A percentile compares a stretch with the other conserved stretches of the same genome.
Conservation (phyloP, 37 sponge, comb jelly and placozoan genomes). For the Aplysina aerophoba region DNA sequence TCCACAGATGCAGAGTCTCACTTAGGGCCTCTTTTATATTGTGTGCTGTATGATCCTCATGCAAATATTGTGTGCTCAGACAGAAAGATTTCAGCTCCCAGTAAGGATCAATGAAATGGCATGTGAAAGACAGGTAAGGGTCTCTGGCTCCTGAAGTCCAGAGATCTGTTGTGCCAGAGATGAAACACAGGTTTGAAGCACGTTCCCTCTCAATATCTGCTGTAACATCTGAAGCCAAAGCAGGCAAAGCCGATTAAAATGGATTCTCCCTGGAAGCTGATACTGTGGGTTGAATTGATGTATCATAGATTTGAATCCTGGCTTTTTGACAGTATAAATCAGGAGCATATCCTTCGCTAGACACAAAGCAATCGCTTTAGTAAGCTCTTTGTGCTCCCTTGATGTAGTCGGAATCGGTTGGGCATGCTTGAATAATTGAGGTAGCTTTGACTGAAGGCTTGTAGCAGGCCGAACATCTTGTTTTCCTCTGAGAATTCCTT, state of each 20-base stretch:
- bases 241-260: constrained; percentile 31
- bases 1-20: constrained; percentile 32
- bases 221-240: neutral
- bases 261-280: constrained; percentile 6
- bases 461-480: neutral
- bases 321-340: constrained; percentile 20
- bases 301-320: constrained; percentile 30
- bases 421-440: neutral
- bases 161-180: constrained; percentile 38
- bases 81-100: constrained; percentile 30
- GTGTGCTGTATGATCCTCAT: constrained; percentile 46
- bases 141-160: constrained; percentile 32
- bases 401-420: neutral
- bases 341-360: constrained; percentile 36
- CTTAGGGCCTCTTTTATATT: constrained; percentile 17
- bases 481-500: neutral
- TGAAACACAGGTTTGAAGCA: neutral
- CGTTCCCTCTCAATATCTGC: constrained; percentile 9
- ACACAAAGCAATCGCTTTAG: constrained; percentile 29
- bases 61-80: constrained; percentile 27
- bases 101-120: constrained; percentile 26
- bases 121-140: constrained; percentile 35
- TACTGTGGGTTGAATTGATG: constrained; percentile 11
- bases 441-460: neutral
- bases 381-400: constrained; percentile 25